Evolutionary conservation across 2,888 invertebrate species (phyloP).

Genomic region (Tridacna crocea): DNA sequence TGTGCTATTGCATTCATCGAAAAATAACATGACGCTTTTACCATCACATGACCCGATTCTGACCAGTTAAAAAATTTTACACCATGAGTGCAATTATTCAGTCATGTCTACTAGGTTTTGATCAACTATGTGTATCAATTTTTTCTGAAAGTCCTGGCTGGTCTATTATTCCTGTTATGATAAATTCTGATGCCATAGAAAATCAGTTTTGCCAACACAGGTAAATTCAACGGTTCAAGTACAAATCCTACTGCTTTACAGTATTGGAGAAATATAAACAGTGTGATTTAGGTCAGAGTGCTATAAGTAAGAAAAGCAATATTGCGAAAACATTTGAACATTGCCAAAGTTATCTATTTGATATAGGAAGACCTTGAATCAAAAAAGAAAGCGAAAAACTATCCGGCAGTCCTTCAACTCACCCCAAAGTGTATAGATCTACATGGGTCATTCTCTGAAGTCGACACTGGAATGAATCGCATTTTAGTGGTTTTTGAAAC

Average conservation of each 20-base stretch:
- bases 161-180: conserved; percentile 44
- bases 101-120: conserved; percentile 43
- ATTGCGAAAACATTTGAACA: neutral
- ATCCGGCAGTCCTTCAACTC: neutral
- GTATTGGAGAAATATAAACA: conserved; percentile 41
- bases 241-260: conserved; percentile 54
- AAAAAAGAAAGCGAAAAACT: neutral
- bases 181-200: conserved; percentile 59
- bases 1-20: no score
- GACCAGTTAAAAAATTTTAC: no score
- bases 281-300: conserved; percentile 47
- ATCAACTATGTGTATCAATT: conserved; percentile 24
- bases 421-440: no score
- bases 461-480: no score
- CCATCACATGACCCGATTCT: no score
- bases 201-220: conserved; percentile 50
- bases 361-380: neutral
- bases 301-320: conserved; percentile 27
- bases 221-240: conserved; percentile 49
- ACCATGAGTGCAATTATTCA: conserved; percentile 40
- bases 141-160: conserved; percentile 18
- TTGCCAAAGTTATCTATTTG: neutral
- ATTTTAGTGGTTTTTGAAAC: no score
- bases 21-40: no score
- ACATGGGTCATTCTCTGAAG: no score